These are phyloP conservation scores for Steinernema hermaphroditum DNA, from an alignment of 2,888 invertebrate genomes.

Conservation along the genomic window DNA sequence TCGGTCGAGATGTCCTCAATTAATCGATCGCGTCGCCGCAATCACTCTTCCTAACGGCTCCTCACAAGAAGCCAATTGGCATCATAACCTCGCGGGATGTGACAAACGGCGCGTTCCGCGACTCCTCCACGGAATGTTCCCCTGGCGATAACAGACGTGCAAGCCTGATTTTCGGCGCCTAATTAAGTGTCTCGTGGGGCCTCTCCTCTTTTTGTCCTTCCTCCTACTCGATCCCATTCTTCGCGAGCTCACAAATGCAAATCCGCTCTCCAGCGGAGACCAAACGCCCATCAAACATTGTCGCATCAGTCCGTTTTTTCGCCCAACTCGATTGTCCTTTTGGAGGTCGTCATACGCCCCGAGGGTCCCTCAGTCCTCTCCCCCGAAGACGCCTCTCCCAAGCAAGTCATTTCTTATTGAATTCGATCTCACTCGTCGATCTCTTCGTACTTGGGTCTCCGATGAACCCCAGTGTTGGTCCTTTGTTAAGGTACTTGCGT, in stretches of 20 bases:
- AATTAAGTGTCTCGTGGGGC: neutral
- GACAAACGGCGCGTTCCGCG: neutral
- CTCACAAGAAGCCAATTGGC: neutral
- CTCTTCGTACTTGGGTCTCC: too few species aligned
- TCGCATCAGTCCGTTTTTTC: neutral
- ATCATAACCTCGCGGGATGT: neutral
- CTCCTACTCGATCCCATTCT: neutral
- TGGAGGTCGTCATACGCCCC: neutral
- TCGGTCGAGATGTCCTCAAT: too few species aligned
- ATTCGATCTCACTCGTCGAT: too few species aligned
- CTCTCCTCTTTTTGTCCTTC: neutral
- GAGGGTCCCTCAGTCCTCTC: slow-evolving; percentile 1
- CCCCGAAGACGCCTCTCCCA: too few species aligned
- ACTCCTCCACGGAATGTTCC: too few species aligned
- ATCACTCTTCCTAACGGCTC: neutral
- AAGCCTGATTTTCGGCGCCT: slow-evolving; percentile 7
- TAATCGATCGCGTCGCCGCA: neutral
- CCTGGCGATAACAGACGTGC: neutral
- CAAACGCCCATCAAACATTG: neutral
- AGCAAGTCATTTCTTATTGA: too few species aligned
- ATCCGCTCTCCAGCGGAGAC: neutral
- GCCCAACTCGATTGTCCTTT: neutral
- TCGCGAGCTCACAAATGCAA: slow-evolving; percentile 6
- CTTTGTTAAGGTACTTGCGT: too few species aligned
- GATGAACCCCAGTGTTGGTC: too few species aligned